A percentile compares a stretch with the other conserved stretches of the same genome.
Evolutionary conservation across 2,113 vertebrate genomes (phyloP).

Genomic region (Anhinga anhinga): DNA sequence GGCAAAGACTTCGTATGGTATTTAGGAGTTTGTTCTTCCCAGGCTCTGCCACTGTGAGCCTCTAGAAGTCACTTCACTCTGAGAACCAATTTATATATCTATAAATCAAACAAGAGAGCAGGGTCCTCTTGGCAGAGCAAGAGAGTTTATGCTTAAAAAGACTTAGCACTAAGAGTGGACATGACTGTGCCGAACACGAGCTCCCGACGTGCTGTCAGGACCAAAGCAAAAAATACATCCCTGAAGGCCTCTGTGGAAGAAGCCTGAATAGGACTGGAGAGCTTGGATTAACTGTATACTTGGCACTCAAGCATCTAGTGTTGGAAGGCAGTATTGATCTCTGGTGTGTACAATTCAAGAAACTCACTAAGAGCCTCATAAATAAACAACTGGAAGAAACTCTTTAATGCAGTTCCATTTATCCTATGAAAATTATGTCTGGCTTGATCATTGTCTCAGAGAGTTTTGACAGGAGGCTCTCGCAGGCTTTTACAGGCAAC

Average conservation of each 20-base stretch:
- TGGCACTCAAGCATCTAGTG: background rate
- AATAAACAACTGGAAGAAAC: background rate
- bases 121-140: background rate
- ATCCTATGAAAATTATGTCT: background rate
- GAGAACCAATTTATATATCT: background rate
- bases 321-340: background rate
- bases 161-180: background rate
- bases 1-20: background rate
- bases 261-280: background rate
- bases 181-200: background rate
- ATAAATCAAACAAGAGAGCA: constrained; percentile 10
- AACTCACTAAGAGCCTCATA: background rate
- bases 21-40: background rate
- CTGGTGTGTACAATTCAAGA: background rate
- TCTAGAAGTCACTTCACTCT: background rate
- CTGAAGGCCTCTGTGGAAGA: background rate
- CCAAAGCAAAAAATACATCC: background rate
- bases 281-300: background rate
- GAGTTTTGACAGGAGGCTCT: background rate
- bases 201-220: accelerated
- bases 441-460: background rate
- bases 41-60: background rate
- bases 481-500: background rate
- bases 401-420: background rate
- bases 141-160: background rate